Base-by-base conservation (phyloP, 1,140 invertebrate species). In the Camponotus vicinus region DNA sequence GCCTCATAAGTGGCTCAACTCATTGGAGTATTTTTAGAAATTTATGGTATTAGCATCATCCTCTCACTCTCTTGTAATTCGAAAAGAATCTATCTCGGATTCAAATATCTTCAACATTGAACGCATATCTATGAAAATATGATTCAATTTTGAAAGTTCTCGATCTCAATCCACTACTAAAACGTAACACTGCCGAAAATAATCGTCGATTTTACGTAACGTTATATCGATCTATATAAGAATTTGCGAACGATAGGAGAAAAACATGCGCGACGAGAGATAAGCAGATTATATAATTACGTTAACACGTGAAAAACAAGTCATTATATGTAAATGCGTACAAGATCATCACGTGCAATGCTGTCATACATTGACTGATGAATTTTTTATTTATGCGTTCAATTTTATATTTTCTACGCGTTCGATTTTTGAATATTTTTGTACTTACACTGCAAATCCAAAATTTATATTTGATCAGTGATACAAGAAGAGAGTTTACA, bases 11-110 rank as follows among this genome's bases (percentile, higher is more conserved):
- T 15, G n/a, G 2, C 40, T 2, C 0, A 11, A 13, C 11, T 40
- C n/a, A n/a, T 61, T 75, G 71, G 11, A 27, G n/a, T 73, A 75
- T 75, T 61, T 75, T 75, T 40, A 59, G 55, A 11, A 57, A 18
- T 42, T 45, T 45, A 9, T 27, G 27, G 11, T 11, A 27, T 59
- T 40, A 40, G 13, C 21, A 6, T 52, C 15, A 27, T 27, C 27
- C 27, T 27, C 27, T 13, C 3, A 4, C 45, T 49, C 45, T 0
- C 49, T 52, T 15, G 13, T 18, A 52, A 52, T 18, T 3, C 5
- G 18, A 59, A 59, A 21, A 3, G 21, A n/a, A n/a, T 57, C 18
- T n/a, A 59, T 21, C 6, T 8, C 57, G n/a, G 9, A 21, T 59
- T 18, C n/a, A 73, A 13, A 52, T 73, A 40, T n/a, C 15, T n/a